A percentile compares a stretch with the other conserved stretches of the same genome.
Conservation (phyloP, 2,113 vertebrate species). For the Nyctibius bracteatus region DNA sequence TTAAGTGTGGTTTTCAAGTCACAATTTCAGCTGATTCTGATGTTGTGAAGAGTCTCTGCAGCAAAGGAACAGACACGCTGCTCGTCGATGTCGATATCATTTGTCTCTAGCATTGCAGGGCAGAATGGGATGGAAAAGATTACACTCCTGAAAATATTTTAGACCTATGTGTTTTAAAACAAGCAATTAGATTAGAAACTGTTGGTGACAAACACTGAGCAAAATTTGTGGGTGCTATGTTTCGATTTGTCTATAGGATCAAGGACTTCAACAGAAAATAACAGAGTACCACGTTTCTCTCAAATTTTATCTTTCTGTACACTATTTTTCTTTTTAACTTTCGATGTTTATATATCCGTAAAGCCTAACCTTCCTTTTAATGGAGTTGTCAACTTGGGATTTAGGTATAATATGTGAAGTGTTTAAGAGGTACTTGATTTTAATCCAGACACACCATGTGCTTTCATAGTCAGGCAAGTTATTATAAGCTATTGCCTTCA, state of each 20-base stretch:
- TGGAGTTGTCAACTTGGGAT: background rate
- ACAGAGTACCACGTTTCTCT: background rate
- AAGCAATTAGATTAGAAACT: background rate
- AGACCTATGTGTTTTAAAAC: background rate
- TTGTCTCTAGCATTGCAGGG: background rate
- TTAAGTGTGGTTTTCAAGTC: background rate
- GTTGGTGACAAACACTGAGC: background rate
- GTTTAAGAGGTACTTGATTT: background rate
- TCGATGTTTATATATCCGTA: background rate
- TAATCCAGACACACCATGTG: background rate
- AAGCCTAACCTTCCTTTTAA: background rate
- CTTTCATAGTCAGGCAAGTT: background rate
- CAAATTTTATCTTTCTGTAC: background rate
- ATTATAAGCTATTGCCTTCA: background rate
- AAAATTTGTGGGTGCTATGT: background rate
- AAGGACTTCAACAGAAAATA: background rate
- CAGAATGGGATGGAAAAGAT: background rate
- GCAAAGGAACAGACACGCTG: background rate
- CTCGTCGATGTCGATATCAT: accelerated
- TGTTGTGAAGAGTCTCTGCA: background rate
- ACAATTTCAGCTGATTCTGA: background rate
- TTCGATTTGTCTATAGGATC: background rate
- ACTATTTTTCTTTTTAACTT: background rate
- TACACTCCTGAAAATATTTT: background rate
- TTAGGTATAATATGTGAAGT: background rate